Conservation (phyloP, 64 coral and sea anemone species). For the Actinia tenebrosa region DNA sequence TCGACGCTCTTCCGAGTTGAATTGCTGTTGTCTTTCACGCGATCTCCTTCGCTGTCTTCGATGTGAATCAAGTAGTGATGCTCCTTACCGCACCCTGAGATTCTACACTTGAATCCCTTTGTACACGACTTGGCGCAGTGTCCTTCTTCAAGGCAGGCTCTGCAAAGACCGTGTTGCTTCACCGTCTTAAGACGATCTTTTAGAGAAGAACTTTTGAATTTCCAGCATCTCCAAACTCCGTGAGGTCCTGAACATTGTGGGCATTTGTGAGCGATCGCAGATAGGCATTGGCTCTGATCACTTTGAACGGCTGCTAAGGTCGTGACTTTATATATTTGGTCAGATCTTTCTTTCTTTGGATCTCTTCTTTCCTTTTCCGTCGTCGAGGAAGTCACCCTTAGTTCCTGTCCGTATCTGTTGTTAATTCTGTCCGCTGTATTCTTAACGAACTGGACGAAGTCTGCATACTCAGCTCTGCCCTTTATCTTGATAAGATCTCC, state of each 20-base stretch:
- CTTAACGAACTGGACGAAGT: conserved; percentile 33
- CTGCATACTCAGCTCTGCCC: conserved; percentile 13
- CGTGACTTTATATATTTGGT: conserved; percentile 27
- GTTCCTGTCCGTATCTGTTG: conserved; percentile 34
- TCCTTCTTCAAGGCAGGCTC: conserved; percentile 36
- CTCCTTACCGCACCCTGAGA: conserved; percentile 44
- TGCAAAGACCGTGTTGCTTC: conserved; percentile 49
- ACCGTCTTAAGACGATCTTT: conserved; percentile 37
- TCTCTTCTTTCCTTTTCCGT: background rate
- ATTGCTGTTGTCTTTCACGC: background rate
- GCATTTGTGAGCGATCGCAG: conserved; percentile 18
- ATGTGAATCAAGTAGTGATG: conserved; percentile 61
- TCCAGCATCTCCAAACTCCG: conserved; percentile 5
- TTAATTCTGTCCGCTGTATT: conserved; percentile 19
- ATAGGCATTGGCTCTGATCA: conserved; percentile 14
- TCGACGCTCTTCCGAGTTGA: background rate
- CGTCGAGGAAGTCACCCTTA: background rate
- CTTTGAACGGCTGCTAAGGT: conserved; percentile 45
- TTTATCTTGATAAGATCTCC: conserved; percentile 38
- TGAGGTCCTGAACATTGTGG: conserved; percentile 2
- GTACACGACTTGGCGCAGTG: conserved; percentile 49
- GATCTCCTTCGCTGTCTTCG: background rate
- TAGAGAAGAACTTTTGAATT: conserved; percentile 36
- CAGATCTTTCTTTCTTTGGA: conserved; percentile 16
- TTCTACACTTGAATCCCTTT: conserved; percentile 51